phyloP scores from a whole-genome alignment of 2,113 vertebrate genomes.

The Takifugu bimaculatus region DNA sequence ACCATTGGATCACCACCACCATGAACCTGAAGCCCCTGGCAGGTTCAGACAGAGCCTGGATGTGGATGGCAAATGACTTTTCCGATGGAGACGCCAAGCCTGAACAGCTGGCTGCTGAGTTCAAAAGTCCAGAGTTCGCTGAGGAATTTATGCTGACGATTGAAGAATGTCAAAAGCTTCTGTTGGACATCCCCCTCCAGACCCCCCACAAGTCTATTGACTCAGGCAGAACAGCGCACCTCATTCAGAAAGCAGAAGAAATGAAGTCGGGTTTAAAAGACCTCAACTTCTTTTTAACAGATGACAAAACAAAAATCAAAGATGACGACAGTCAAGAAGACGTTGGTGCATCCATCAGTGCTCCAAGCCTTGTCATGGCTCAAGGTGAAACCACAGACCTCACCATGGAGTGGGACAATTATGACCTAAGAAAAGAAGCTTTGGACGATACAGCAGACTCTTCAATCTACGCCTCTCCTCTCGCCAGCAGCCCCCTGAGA shows the following conservation, averaged over 20 bases:
- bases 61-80: constrained; percentile 94
- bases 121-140: constrained; percentile 90
- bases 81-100: constrained; percentile 90
- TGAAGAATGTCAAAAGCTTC: constrained; percentile 89
- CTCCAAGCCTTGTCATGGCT: constrained; percentile 72
- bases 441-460: constrained; percentile 82
- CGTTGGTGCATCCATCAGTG: constrained; percentile 24
- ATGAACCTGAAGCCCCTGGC: constrained; percentile 94
- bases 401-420: constrained; percentile 92
- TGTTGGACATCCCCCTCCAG: constrained; percentile 93
- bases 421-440: constrained; percentile 84
- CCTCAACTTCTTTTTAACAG: constrained; percentile 89
- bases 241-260: constrained; percentile 96
- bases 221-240: constrained; percentile 87
- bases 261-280: constrained; percentile 98
- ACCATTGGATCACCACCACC: constrained; percentile 97
- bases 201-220: constrained; percentile 96
- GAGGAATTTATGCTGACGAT: constrained; percentile 94
- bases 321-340: constrained; percentile 63
- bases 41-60: constrained; percentile 94
- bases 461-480: constrained; percentile 80
- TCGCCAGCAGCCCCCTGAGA: constrained; percentile 81
- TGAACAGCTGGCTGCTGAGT: constrained; percentile 92
- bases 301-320: constrained; percentile 85
- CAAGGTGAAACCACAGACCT: constrained; percentile 80